Conservation (phyloP, 2,888 invertebrate species). For the Eupithecia pulchellata region DNA sequence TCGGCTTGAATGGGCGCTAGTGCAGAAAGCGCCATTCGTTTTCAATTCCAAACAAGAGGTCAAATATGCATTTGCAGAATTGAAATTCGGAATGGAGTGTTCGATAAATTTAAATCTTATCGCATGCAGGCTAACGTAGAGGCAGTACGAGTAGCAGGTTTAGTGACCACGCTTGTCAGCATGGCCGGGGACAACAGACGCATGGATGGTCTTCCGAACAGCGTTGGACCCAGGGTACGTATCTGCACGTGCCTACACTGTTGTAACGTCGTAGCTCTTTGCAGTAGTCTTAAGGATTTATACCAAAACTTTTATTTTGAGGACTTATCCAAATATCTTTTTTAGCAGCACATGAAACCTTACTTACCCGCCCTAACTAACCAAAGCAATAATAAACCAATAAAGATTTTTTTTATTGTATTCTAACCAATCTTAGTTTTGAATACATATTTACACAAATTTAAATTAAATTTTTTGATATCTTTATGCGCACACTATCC, state of each 20-base stretch:
- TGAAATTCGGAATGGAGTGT: slow-evolving; percentile 52
- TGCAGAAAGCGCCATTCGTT: slow-evolving; percentile 51
- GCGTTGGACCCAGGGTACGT: slow-evolving; percentile 83
- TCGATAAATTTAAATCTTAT: slow-evolving; percentile 83
- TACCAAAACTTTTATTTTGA: not conserved
- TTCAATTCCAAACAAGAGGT: slow-evolving; percentile 48
- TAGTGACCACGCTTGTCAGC: slow-evolving; percentile 93
- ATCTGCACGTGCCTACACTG: slow-evolving; percentile 54
- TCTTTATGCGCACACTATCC: slow-evolving; percentile 12
- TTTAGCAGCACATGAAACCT: slow-evolving; percentile 5
- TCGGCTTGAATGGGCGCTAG: slow-evolving; percentile 55
- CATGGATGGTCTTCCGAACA: slow-evolving; percentile 82
- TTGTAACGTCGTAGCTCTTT: slow-evolving; percentile 12
- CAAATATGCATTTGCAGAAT: slow-evolving; percentile 48
- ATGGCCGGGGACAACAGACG: slow-evolving; percentile 88
- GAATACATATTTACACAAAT: not conserved
- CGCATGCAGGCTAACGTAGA: slow-evolving; percentile 90
- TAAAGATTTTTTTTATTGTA: no score
- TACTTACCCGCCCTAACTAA: not conserved
- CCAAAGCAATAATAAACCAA: no score
- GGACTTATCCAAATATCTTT: not conserved
- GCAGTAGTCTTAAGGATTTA: slow-evolving; percentile 1
- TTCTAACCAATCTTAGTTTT: not conserved
- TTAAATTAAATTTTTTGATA: not conserved
- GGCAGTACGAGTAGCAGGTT: slow-evolving; percentile 92